Conservation (phyloP, 1,140 invertebrate species). For the Anastrepha ludens region DNA sequence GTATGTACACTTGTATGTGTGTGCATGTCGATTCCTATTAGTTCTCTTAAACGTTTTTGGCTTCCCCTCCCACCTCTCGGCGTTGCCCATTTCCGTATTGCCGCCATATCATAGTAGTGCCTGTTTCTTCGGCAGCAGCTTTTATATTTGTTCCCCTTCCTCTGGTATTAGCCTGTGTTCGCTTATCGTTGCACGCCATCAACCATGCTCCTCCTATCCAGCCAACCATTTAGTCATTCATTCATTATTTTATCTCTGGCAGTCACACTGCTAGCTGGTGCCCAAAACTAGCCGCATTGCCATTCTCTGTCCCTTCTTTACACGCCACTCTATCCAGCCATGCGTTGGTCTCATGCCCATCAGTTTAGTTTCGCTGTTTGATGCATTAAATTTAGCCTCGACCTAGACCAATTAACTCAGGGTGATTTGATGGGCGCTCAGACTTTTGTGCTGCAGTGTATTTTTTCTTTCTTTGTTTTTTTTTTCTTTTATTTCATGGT, state of each 20-base stretch:
- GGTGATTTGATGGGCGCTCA: slow-evolving; percentile 69
- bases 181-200: background rate
- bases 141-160: background rate
- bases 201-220: background rate
- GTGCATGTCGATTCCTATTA: background rate
- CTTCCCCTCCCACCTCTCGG: background rate
- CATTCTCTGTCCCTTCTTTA: background rate
- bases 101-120: background rate
- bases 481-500: slow-evolving; percentile 12
- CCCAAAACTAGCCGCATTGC: background rate
- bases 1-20: no score
- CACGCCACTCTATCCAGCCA: background rate
- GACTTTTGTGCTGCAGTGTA: slow-evolving; percentile 47
- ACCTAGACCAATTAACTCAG: slow-evolving; percentile 74
- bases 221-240: background rate
- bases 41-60: background rate
- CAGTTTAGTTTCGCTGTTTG: slow-evolving; percentile 40
- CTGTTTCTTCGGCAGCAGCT: background rate
- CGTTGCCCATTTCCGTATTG: background rate
- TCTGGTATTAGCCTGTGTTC: background rate
- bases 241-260: background rate
- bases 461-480: slow-evolving; percentile 19
- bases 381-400: slow-evolving; percentile 64
- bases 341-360: background rate
- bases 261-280: background rate